phyloP scores from a whole-genome alignment of 2,888 invertebrate species.

The Yponomeuta malinellus region DNA sequence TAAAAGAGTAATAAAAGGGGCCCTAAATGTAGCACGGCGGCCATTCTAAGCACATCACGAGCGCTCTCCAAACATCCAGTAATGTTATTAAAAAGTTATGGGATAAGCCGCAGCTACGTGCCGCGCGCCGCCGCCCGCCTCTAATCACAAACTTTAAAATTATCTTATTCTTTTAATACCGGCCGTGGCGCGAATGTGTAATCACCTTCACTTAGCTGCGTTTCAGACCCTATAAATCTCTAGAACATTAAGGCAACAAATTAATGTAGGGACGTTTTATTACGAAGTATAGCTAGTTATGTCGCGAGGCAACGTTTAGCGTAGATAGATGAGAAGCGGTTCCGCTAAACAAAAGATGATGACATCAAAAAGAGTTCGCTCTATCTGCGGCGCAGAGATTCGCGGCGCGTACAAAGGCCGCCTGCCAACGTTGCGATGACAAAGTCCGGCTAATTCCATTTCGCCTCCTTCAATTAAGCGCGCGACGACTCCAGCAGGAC shows the following conservation, averaged over 20 bases:
- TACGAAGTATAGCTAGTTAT: no score
- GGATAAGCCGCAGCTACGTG: constrained; percentile 61
- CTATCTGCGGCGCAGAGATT: neutral
- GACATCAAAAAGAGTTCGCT: neutral
- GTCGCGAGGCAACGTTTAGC: no score
- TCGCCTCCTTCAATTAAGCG: constrained; percentile 59
- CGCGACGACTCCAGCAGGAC: constrained; percentile 41
- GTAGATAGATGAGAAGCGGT: neutral
- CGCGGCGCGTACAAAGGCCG: neutral
- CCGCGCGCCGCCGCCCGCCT: constrained; percentile 34
- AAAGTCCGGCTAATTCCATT: constrained; percentile 37
- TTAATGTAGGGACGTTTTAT: neutral
- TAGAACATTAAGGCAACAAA: constrained; percentile 14
- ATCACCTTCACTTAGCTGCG: constrained; percentile 21
- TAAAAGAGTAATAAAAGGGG: constrained; percentile 9
- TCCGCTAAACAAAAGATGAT: neutral
- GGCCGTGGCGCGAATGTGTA: constrained; percentile 27
- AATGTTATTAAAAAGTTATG: constrained; percentile 74
- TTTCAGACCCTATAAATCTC: constrained; percentile 2
- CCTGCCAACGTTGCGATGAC: constrained; percentile 29
- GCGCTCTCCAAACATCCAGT: constrained; percentile 56
- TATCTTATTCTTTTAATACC: constrained; percentile 45
- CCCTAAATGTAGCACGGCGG: constrained; percentile 24
- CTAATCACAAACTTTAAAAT: constrained; percentile 70
- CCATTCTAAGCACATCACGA: constrained; percentile 59